phyloP scores from a whole-genome alignment of 2,113 vertebrate genomes.

The Dipodomys ordii region DNA sequence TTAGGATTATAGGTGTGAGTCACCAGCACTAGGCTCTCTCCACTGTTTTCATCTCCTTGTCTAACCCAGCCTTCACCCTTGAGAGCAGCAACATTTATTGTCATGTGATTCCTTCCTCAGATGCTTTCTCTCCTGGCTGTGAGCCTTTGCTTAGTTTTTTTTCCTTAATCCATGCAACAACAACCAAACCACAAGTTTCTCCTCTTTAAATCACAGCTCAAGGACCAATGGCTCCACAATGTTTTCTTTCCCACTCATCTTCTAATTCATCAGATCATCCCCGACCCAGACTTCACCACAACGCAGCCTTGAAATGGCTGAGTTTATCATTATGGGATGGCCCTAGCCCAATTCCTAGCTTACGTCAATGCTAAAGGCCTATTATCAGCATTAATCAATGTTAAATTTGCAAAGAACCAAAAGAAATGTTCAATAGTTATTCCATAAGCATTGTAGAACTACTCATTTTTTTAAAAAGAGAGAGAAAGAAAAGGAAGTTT shows the following conservation, averaged over 20 bases:
- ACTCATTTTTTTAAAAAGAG: too few relatives aligned
- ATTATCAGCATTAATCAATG: slow-evolving; percentile 77
- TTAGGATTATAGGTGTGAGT: too few relatives aligned
- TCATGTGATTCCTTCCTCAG: slow-evolving; percentile 72
- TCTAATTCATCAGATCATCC: slow-evolving; percentile 70
- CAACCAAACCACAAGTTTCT: slow-evolving; percentile 79
- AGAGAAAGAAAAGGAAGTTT: too few relatives aligned
- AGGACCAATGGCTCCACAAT: slow-evolving; percentile 67
- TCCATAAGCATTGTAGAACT: slow-evolving; percentile 32
- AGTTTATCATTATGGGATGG: slow-evolving; percentile 61
- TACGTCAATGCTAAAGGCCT: slow-evolving; percentile 66
- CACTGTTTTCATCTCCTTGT: slow-evolving; percentile 58
- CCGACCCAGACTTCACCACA: slow-evolving; percentile 68
- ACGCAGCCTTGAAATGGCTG: slow-evolving; percentile 70
- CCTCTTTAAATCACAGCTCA: slow-evolving; percentile 78
- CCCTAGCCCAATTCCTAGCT: slow-evolving; percentile 56
- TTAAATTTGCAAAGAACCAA: slow-evolving; percentile 62
- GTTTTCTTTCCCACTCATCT: slow-evolving; percentile 66
- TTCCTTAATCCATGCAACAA: slow-evolving; percentile 75
- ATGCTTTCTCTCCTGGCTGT: slow-evolving; percentile 74
- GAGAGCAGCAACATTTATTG: slow-evolving; percentile 71
- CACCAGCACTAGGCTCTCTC: neutral
- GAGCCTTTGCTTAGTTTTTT: slow-evolving; percentile 65
- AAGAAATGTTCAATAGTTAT: slow-evolving; percentile 52
- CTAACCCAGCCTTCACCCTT: slow-evolving; percentile 71